Conservation (phyloP, 1,140 invertebrate genomes). For the Dendrolimus punctatus region DNA sequence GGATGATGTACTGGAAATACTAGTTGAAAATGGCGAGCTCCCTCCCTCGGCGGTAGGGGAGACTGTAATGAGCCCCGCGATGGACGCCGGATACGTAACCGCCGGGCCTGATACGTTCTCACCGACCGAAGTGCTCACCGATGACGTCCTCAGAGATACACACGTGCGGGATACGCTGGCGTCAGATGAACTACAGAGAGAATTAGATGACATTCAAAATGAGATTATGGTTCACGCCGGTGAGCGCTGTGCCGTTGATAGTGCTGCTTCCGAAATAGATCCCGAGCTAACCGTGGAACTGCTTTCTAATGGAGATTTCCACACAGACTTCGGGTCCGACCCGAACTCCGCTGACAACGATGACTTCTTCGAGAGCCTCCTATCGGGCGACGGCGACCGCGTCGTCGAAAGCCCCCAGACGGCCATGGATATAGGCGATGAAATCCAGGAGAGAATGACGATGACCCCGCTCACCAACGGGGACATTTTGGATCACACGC, state of each 20-base stretch:
- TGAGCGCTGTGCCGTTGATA: slow-evolving; percentile 26
- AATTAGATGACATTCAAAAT: slow-evolving; percentile 57
- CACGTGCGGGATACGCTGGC: slow-evolving; percentile 44
- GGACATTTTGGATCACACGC: slow-evolving; percentile 54
- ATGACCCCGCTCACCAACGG: slow-evolving; percentile 57
- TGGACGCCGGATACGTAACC: slow-evolving; percentile 34
- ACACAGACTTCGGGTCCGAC: slow-evolving; percentile 39
- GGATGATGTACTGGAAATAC: slow-evolving; percentile 95
- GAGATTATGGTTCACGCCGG: slow-evolving; percentile 53
- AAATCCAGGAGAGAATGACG: slow-evolving; percentile 45
- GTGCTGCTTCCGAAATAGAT: slow-evolving; percentile 33
- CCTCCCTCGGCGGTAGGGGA: slow-evolving; percentile 84
- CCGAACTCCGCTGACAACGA: slow-evolving; percentile 39
- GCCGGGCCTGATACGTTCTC: slow-evolving; percentile 36
- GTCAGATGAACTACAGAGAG: slow-evolving; percentile 50
- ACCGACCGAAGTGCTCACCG: slow-evolving; percentile 38
- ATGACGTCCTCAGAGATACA: slow-evolving; percentile 43
- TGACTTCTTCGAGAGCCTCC: slow-evolving; percentile 48
- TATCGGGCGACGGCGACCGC: slow-evolving; percentile 33
- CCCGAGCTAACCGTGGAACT: slow-evolving; percentile 43
- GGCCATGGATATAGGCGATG: slow-evolving; percentile 54
- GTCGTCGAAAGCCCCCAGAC: slow-evolving; percentile 33
- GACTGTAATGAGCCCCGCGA: slow-evolving; percentile 22
- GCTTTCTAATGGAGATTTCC: slow-evolving; percentile 44
- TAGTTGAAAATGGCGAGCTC: slow-evolving; percentile 94